Evolutionary conservation across 2,888 invertebrate genomes (phyloP).

Genomic region (Ischnus inquisitorius): DNA sequence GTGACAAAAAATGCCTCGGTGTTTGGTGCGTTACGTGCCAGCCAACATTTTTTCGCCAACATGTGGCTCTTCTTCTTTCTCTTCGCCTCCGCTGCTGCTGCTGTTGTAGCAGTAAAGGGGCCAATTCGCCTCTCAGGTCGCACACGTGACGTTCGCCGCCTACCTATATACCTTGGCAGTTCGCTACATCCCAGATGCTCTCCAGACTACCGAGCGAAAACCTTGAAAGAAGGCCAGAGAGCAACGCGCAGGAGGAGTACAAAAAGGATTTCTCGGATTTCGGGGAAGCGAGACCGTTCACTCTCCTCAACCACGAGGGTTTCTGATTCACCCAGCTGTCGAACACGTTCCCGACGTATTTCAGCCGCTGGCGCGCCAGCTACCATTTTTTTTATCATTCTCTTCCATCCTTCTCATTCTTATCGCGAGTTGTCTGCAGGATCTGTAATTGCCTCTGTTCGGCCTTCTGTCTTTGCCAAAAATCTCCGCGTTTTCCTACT

Average conservation of each 20-base stretch:
- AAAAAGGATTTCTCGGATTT: slow-evolving; percentile 64
- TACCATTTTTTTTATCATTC: slow-evolving; percentile 33
- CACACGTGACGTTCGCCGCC: slow-evolving; percentile 55
- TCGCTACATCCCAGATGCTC: slow-evolving; percentile 62
- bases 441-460: not conserved
- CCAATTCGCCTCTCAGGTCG: slow-evolving; percentile 49
- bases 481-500: not conserved
- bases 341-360: slow-evolving; percentile 75
- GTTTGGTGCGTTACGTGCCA: slow-evolving; percentile 52
- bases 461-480: not conserved
- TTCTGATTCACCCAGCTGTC: slow-evolving; percentile 77
- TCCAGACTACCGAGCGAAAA: slow-evolving; percentile 40
- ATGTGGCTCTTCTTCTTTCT: slow-evolving; percentile 26
- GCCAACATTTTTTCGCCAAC: slow-evolving; percentile 34
- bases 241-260: slow-evolving; percentile 27
- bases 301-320: not conserved
- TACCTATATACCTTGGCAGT: slow-evolving; percentile 5
- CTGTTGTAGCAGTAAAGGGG: slow-evolving; percentile 38
- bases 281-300: not conserved
- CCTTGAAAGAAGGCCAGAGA: slow-evolving; percentile 10
- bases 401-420: not conserved
- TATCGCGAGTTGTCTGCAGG: not conserved
- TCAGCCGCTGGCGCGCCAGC: slow-evolving; percentile 24
- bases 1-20: not conserved
- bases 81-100: not conserved